Evolutionary conservation across 2,113 vertebrate species (phyloP).

Genomic region (Urocitellus parryii): DNA sequence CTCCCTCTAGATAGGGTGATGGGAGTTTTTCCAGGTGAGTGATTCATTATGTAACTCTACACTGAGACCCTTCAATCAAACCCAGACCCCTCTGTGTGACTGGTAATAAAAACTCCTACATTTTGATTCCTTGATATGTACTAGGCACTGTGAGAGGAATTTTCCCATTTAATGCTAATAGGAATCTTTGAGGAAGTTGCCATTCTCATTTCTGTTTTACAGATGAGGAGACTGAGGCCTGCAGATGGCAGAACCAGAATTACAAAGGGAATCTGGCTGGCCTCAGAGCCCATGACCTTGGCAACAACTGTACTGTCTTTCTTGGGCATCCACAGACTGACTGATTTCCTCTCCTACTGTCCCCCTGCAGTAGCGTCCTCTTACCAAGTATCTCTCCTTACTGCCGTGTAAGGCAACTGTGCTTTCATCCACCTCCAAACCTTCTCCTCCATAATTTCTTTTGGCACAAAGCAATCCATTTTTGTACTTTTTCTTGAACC

Average conservation of each 20-base stretch:
- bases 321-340: background rate
- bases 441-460: conserved; percentile 1
- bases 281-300: background rate
- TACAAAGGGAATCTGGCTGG: background rate
- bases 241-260: background rate
- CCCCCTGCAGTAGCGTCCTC: background rate
- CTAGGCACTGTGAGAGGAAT: background rate
- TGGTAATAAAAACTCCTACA: background rate
- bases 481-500: background rate
- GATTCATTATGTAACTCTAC: background rate
- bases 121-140: background rate
- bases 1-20: background rate
- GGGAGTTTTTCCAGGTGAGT: background rate
- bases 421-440: background rate
- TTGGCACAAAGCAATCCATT: background rate
- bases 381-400: background rate
- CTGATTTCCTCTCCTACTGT: background rate
- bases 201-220: background rate
- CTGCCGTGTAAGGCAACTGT: background rate
- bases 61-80: background rate
- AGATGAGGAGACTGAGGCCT: background rate
- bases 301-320: background rate
- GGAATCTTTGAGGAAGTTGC: background rate
- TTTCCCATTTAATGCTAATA: background rate
- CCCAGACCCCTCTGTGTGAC: background rate